Conservation (phyloP, 92 coral and sea anemone species). For the Diadumene lineata region DNA sequence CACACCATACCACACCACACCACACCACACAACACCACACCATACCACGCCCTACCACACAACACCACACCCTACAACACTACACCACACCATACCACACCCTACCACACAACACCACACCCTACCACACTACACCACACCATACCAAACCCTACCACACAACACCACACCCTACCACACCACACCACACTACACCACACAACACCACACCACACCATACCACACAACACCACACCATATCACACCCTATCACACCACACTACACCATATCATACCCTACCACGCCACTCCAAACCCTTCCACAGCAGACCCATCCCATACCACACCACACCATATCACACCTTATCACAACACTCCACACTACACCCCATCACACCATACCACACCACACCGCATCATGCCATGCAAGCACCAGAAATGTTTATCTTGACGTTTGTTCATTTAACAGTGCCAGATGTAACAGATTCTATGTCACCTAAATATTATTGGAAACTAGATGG, state of each 20-base stretch:
- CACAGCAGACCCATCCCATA: not conserved
- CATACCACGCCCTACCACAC: not conserved
- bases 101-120: not conserved
- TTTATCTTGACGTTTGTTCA: not conserved
- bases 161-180: not conserved
- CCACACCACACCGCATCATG: not conserved
- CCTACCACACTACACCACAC: not conserved
- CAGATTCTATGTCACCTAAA: not conserved
- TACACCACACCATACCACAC: not conserved
- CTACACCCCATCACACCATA: not conserved
- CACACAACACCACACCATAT: not conserved
- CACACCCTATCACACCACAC: not conserved
- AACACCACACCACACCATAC: not conserved
- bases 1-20: not conserved
- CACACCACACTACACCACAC: not conserved
- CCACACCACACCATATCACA: not conserved
- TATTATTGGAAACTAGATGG: slow-evolving; percentile 15
- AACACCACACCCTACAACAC: not conserved
- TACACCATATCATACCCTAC: not conserved
- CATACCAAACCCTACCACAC: not conserved
- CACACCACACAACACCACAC: not conserved
- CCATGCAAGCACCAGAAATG: not conserved
- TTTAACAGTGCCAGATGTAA: not conserved
- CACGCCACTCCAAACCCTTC: too few relatives aligned
- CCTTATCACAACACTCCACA: too few relatives aligned